A percentile compares a stretch with the other conserved stretches of the same genome.
These are phyloP conservation scores for Agelastica alni DNA, from an alignment of 2,888 invertebrate genomes.

Conservation along the genomic window DNA sequence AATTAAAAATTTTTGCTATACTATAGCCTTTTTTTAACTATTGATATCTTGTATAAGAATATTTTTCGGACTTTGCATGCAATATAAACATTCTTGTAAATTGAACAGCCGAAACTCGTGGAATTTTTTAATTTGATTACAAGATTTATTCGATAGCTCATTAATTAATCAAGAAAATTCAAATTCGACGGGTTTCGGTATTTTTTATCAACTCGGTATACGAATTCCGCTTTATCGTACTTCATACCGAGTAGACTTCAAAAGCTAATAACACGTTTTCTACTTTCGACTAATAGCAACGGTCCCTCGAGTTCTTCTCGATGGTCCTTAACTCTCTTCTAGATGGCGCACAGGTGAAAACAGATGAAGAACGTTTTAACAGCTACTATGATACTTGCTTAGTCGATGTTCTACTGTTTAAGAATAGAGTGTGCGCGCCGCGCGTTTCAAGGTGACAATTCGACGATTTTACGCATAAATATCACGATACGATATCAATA, in stretches of 20 bases:
- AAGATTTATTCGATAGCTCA: too few species aligned
- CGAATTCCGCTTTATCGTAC: constrained; percentile 1
- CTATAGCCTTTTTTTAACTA: too few species aligned
- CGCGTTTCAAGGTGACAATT: constrained; percentile 48
- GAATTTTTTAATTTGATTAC: too few species aligned
- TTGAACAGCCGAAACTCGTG: too few species aligned
- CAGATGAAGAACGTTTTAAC: constrained; percentile 49
- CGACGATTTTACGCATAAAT: constrained; percentile 14
- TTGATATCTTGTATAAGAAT: too few species aligned
- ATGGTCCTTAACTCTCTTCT: constrained; percentile 33
- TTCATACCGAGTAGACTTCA: constrained; percentile 10
- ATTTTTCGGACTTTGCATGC: too few species aligned
- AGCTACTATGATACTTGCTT: constrained; percentile 52
- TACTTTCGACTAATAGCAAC: constrained; percentile 17
- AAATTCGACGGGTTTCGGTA: too few species aligned
- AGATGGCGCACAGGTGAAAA: constrained; percentile 55
- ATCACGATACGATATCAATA: background rate
- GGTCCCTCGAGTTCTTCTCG: constrained; percentile 18
- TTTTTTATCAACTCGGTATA: background rate
- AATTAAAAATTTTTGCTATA: too few species aligned
- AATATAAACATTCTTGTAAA: too few species aligned
- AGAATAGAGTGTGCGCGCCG: constrained; percentile 66
- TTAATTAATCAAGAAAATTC: too few species aligned
- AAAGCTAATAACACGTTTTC: constrained; percentile 20
- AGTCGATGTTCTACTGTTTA: constrained; percentile 60